phyloP scores from a whole-genome alignment of 2,113 vertebrate species.

The Typhlomys cinereus region DNA sequence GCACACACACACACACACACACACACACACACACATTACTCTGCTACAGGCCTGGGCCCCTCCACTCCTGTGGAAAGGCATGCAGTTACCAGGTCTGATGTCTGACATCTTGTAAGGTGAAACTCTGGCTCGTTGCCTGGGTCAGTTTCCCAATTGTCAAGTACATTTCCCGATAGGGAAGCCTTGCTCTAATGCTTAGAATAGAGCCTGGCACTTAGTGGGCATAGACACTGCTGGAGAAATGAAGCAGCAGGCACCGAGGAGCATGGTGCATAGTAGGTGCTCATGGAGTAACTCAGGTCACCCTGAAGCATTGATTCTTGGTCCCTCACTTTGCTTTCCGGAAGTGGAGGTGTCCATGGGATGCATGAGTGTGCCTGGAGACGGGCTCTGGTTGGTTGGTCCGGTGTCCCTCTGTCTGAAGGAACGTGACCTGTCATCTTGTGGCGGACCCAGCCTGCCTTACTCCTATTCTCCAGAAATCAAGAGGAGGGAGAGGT shows the following conservation, averaged over 20 bases:
- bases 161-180: neutral
- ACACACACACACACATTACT: no score
- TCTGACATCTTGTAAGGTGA: neutral
- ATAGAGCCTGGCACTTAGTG: neutral
- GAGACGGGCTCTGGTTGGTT: neutral
- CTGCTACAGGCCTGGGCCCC: rapidly evolving
- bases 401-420: neutral
- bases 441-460: neutral
- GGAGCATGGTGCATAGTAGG: neutral
- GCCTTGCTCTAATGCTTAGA: neutral
- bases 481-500: neutral
- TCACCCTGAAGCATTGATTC: neutral
- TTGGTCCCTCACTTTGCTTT: neutral
- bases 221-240: neutral
- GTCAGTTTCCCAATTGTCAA: neutral
- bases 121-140: neutral
- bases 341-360: neutral
- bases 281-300: no score
- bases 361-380: neutral
- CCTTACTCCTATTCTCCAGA: neutral
- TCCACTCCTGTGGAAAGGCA: neutral
- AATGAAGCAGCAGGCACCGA: neutral
- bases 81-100: neutral
- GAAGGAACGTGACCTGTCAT: neutral
- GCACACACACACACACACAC: no score